These are phyloP conservation scores for Tamandua tetradactyla DNA, from an alignment of 2,797 vertebrate species.

Conservation along the genomic window DNA sequence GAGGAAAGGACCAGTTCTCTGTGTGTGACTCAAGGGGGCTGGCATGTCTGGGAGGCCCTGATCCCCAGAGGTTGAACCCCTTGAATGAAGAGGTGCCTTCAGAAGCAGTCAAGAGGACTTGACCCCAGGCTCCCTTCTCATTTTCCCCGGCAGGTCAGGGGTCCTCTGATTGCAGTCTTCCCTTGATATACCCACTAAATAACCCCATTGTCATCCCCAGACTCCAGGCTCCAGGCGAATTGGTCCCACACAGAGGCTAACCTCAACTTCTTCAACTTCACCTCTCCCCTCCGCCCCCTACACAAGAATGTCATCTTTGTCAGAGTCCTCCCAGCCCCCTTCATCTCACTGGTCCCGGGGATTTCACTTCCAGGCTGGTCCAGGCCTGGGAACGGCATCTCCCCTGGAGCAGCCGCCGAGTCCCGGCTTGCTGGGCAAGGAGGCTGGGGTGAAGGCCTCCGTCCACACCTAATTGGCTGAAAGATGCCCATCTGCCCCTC, in stretches of 20 bases:
- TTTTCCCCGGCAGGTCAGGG: conserved; percentile 1
- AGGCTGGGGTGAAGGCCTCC: background rate
- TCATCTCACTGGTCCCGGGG: background rate
- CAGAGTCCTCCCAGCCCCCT: background rate
- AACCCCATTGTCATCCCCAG: conserved; percentile 27
- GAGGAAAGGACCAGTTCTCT: background rate
- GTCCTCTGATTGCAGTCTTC: background rate
- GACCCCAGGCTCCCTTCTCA: background rate
- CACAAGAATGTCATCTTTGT: conserved; percentile 36
- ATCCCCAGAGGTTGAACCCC: background rate
- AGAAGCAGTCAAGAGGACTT: background rate
- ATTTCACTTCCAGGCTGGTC: background rate
- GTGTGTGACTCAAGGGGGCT: background rate
- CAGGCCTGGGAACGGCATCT: background rate
- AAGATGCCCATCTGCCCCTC: background rate
- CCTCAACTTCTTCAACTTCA: background rate
- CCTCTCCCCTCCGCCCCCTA: background rate
- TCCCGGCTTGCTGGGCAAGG: background rate
- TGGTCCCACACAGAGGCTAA: conserved; percentile 5
- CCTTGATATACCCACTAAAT: conserved; percentile 52
- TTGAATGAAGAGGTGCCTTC: background rate
- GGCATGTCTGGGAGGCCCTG: background rate
- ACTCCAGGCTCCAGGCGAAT: background rate
- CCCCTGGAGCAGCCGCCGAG: background rate
- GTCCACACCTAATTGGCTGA: background rate